Percentiles rank a stretch among this genome's conserved stretches.
These are phyloP conservation scores for Polypterus bichir DNA, from an alignment of 2,113 vertebrate genomes.

Conservation along the genomic window DNA sequence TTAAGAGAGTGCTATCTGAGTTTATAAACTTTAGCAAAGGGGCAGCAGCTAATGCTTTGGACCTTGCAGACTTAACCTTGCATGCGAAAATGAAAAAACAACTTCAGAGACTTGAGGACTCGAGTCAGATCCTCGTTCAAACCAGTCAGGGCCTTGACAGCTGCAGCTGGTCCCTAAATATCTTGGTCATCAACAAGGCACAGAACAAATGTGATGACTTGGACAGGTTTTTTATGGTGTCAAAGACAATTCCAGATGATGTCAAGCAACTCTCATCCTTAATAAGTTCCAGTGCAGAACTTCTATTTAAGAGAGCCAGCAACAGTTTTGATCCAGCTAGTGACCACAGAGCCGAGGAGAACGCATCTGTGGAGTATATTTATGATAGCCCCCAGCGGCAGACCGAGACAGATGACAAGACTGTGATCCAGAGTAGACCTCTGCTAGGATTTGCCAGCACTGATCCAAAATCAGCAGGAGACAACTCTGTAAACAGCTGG, in stretches of 20 bases:
- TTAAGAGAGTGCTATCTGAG: slow-evolving; percentile 56
- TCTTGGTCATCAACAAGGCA: slow-evolving; percentile 53
- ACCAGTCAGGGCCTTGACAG: slow-evolving; percentile 64
- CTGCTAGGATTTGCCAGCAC: slow-evolving; percentile 36
- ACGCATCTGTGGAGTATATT: slow-evolving; percentile 27
- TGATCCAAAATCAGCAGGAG: slow-evolving; percentile 56
- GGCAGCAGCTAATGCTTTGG: slow-evolving; percentile 56
- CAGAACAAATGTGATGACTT: slow-evolving; percentile 75
- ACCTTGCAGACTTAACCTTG: slow-evolving; percentile 58
- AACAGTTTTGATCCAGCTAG: slow-evolving; percentile 15
- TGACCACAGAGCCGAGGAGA: slow-evolving; percentile 24
- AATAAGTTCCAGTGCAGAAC: slow-evolving; percentile 58
- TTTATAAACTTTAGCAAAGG: slow-evolving; percentile 72
- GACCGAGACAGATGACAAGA: slow-evolving; percentile 44
- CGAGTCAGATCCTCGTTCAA: slow-evolving; percentile 82
- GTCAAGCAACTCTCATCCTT: slow-evolving; percentile 77
- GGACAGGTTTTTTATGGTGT: slow-evolving; percentile 86
- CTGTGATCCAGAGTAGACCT: slow-evolving; percentile 39
- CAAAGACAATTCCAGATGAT: slow-evolving; percentile 71
- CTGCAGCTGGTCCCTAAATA: slow-evolving; percentile 66
- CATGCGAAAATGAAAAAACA: slow-evolving; percentile 74
- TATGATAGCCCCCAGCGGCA: slow-evolving; percentile 29
- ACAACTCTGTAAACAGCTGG: slow-evolving; percentile 82
- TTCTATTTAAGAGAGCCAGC: slow-evolving; percentile 55
- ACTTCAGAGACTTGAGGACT: slow-evolving; percentile 79